A percentile compares a stretch with the other conserved stretches of the same genome.
Evolutionary conservation across 2,888 invertebrate species (phyloP).

Genomic region (Cryptocephalus primarius): DNA sequence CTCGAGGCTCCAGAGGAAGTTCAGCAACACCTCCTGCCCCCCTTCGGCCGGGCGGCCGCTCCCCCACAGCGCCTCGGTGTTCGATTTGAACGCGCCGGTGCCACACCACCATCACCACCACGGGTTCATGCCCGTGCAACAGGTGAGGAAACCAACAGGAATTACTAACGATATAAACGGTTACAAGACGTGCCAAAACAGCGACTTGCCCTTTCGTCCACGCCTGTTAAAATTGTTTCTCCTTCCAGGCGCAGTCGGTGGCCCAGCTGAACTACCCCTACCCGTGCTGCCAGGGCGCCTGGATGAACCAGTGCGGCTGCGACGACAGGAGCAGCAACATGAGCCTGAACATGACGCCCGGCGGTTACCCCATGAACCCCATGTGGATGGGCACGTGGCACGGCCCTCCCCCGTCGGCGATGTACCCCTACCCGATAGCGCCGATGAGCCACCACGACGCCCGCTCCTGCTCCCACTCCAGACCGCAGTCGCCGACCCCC

Average conservation of each 20-base stretch:
- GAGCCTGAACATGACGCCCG: constrained; percentile 39
- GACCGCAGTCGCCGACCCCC: constrained; percentile 56
- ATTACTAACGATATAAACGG: too few relatives aligned
- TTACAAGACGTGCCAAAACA: too few relatives aligned
- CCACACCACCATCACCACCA: constrained; percentile 28
- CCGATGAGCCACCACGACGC: constrained; percentile 40
- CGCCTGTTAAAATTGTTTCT: too few relatives aligned
- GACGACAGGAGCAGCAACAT: constrained; percentile 42
- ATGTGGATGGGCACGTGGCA: constrained; percentile 41
- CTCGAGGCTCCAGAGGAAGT: constrained; percentile 22
- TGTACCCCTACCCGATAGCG: constrained; percentile 29
- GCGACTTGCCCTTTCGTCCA: too few relatives aligned
- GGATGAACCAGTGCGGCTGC: constrained; percentile 31
- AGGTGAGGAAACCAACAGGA: constrained; percentile 45
- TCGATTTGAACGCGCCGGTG: constrained; percentile 39
- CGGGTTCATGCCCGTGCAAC: constrained; percentile 43
- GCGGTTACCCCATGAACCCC: constrained; percentile 31
- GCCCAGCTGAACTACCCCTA: constrained; percentile 54
- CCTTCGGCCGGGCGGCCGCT: constrained; percentile 18
- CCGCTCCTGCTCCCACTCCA: constrained; percentile 49
- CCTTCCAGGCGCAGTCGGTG: constrained; percentile 57
- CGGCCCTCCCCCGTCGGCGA: constrained; percentile 30
- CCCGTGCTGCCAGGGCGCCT: constrained; percentile 38
- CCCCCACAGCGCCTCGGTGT: constrained; percentile 42
- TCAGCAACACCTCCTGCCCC: constrained; percentile 30